Evolutionary conservation across 92 coral and sea anemone species (phyloP), one percentile per base, ranked within the genome.

Genomic region (Epizoanthus illoricatus): DNA sequence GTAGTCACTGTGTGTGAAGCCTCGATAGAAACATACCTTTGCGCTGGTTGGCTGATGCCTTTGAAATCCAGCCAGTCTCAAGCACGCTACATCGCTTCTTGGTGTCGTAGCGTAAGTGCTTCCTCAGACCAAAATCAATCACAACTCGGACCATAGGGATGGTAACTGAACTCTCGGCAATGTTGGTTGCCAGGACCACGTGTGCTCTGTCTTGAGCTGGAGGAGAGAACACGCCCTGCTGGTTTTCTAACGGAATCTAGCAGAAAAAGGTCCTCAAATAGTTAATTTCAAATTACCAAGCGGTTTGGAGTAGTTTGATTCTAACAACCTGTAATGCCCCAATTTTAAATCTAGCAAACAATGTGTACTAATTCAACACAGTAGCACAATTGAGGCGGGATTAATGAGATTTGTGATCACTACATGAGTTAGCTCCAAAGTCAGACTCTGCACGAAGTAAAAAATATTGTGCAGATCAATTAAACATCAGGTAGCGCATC

Each of bases 111-210:
- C 56, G 70, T 33, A 60, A 10, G 12, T 60, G 69, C 56, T 18
- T 76, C 56, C 23, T 76, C 5, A 76, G 70, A 54, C 81, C 81
- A 76, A 76, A 76, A 61, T 76, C 81, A n/a, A 76, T 59, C 2
- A 76, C 81, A 28, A 76, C 81, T n/a, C 81, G 81, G 6, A 76
- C 81, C 81, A 76, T 76, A 2, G 81, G 81, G 42, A 76, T 76
- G 70, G 81, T 76, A 11, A 76, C 81, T 2, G 81, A 76, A 10
- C 81, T 76, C 45, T 76, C 81, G 12, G 81, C 70, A 9, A 76
- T 61, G 69, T 76, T 76, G 7, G 81, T 76, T 16, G 81, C 63
- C 70, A 76, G 58, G 39, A 76, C 69, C 40, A 76, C 81, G 64
- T 76, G 81, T 10, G 81, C 69, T 76, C 69, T 60, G 81, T 76